Evolutionary conservation across 2,113 vertebrate genomes (phyloP).

Genomic region (Erpornis zantholeuca): DNA sequence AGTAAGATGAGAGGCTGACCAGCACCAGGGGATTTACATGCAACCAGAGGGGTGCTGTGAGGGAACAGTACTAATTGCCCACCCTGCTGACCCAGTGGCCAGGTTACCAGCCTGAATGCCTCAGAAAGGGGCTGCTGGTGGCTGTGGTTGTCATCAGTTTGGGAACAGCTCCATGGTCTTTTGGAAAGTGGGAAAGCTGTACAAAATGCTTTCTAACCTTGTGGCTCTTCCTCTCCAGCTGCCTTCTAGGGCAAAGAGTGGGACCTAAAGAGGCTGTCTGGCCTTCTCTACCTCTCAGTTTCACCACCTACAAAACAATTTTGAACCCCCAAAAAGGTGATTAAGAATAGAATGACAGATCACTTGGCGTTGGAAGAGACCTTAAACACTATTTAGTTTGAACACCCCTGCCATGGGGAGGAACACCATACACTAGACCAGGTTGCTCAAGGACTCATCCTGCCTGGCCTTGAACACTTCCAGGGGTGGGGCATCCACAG

Average conservation of each 20-base stretch:
- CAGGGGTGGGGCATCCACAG: background rate
- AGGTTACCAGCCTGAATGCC: background rate
- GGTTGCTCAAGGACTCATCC: background rate
- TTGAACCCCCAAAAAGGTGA: background rate
- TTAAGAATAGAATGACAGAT: background rate
- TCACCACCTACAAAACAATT: fast-evolving
- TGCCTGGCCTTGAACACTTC: background rate
- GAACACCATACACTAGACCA: background rate
- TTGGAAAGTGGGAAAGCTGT: fast-evolving
- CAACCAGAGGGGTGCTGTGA: background rate
- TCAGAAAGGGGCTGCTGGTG: background rate
- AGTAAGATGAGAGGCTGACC: background rate
- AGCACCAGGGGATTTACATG: fast-evolving
- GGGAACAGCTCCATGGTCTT: background rate
- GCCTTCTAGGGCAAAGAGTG: background rate
- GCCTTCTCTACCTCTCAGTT: background rate
- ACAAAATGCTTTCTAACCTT: background rate
- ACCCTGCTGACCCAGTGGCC: background rate
- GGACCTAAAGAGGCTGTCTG: background rate
- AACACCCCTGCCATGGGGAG: background rate
- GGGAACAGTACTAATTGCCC: fast-evolving
- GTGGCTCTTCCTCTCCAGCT: background rate
- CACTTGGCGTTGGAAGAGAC: background rate
- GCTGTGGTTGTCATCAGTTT: fast-evolving
- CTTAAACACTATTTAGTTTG: fast-evolving